Conservation (phyloP, 2,113 vertebrate species). For the Tachycineta bicolor region DNA sequence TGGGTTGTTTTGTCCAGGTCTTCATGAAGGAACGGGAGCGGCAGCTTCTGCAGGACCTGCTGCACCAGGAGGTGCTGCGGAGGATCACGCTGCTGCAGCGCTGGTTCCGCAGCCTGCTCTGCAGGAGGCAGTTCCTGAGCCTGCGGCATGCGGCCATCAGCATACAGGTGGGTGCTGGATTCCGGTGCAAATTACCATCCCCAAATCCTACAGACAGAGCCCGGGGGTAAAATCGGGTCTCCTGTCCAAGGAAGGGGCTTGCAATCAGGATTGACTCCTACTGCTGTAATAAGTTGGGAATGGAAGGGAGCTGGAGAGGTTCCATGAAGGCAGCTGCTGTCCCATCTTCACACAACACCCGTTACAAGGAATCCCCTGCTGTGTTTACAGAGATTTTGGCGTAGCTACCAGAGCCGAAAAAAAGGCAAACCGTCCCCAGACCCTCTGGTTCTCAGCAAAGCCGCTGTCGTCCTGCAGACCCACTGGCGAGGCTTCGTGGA, state of each 20-base stretch:
- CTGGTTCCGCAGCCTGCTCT: constrained; percentile 84
- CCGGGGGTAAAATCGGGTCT: background rate
- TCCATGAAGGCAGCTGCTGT: background rate
- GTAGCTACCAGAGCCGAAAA: constrained; percentile 68
- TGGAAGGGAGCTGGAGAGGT: background rate
- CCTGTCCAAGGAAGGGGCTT: background rate
- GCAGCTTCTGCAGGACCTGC: constrained; percentile 86
- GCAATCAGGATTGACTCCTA: background rate
- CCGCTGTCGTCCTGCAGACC: constrained; percentile 83
- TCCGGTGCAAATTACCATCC: background rate
- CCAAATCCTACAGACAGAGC: background rate
- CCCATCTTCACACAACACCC: background rate
- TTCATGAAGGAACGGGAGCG: constrained; percentile 90
- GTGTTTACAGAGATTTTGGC: constrained; percentile 86
- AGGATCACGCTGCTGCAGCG: constrained; percentile 86
- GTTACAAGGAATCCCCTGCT: background rate
- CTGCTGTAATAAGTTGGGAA: background rate
- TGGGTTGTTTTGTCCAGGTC: constrained; percentile 74
- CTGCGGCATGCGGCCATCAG: constrained; percentile 79
- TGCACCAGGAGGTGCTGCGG: constrained; percentile 89
- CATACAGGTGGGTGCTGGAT: constrained; percentile 84
- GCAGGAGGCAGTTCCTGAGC: constrained; percentile 85
- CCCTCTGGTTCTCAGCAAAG: constrained; percentile 59
- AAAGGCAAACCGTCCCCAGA: constrained; percentile 50
- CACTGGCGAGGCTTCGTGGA: constrained; percentile 86